Evolutionary conservation across 2,113 vertebrate species (phyloP), one percentile per base, ranked within the genome.

Genomic region (Eptatretus burgeri): DNA sequence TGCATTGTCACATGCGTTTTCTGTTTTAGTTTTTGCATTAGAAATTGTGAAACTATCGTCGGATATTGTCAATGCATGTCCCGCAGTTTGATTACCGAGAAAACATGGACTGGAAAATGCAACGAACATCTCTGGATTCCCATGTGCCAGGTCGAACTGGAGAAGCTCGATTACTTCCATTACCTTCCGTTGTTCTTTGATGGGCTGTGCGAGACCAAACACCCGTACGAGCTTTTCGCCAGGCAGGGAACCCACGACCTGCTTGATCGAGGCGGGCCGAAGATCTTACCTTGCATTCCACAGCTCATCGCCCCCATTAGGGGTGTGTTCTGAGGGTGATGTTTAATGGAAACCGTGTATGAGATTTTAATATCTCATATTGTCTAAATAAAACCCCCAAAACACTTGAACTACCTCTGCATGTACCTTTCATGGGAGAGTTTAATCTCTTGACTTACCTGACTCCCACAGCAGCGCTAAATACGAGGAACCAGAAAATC

Each of bases 291-390:
- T 50, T 81, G 89, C 72, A 74, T 95, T 68, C 85, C 85, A 51
- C 81, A 85, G 71, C 83, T 96, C 71, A 88, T 96, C 73, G 78
- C 82, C 64, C 85, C 84, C 66, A 84, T 87, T 72, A 89, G 79
- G 76, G 86, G 84, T 88, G 84, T 88, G 75, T 78, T 41, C 7
- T 41, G 27, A 41, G 27, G 27, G 27, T 41, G 27, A 41, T 41
- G 27, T 41, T 41, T 41, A 3, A 41, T 41, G 27, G 7, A 41
- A 41, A 41, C 27, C 27, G 3, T 41, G 7, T 7, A 41, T 41
- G 27, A 41, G 27, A 41, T 41, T 41, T 41, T 41, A 2, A 7
- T 41, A 41, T 41, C 27, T 2, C 27, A 7, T 41, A 41, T 41
- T 41, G 27, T 41, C 27, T 41, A 41, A 41, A 41, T 4, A 41